Conservation (phyloP, 2,113 vertebrate genomes). For the Etheostoma spectabile region DNA sequence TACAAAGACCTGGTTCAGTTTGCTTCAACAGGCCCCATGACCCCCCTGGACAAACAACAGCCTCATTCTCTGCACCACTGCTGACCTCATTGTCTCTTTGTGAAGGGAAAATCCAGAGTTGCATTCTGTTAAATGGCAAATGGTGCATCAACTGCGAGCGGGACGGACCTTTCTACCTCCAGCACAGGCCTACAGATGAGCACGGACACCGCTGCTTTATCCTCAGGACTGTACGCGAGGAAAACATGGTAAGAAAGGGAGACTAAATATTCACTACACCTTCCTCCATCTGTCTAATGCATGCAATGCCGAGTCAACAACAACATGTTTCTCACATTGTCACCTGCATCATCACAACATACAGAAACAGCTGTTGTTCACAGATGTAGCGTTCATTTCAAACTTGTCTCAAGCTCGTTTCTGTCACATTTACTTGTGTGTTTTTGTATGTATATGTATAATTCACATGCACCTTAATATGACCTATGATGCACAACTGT, state of each 20-base stretch:
- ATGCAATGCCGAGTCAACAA: constrained; percentile 2
- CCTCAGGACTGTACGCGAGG: constrained; percentile 35
- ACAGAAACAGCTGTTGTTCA: constrained; percentile 35
- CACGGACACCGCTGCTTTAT: constrained; percentile 36
- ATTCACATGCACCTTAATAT: constrained; percentile 7
- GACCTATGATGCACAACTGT: constrained; percentile 13
- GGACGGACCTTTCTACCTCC: constrained; percentile 58
- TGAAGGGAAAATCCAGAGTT: constrained; percentile 84
- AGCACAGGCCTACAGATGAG: constrained; percentile 70
- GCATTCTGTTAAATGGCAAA: constrained; percentile 84
- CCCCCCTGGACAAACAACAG: constrained; percentile 82
- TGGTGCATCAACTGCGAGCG: constrained; percentile 56
- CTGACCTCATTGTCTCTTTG: constrained; percentile 88
- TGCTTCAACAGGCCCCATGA: constrained; percentile 76
- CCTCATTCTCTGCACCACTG: constrained; percentile 82
- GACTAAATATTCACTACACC: constrained; percentile 18
- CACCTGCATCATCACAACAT: neutral
- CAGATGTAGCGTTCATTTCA: neutral
- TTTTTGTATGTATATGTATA: neutral
- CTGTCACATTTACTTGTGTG: neutral
- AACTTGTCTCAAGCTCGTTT: constrained; percentile 11
- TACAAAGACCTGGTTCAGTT: constrained; percentile 81
- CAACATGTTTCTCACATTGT: constrained; percentile 9
- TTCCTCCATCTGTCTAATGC: constrained; percentile 34
- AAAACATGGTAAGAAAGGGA: constrained; percentile 78